Evolutionary conservation across 2,888 invertebrate species (phyloP).

Genomic region (Balanococcus diminutus): DNA sequence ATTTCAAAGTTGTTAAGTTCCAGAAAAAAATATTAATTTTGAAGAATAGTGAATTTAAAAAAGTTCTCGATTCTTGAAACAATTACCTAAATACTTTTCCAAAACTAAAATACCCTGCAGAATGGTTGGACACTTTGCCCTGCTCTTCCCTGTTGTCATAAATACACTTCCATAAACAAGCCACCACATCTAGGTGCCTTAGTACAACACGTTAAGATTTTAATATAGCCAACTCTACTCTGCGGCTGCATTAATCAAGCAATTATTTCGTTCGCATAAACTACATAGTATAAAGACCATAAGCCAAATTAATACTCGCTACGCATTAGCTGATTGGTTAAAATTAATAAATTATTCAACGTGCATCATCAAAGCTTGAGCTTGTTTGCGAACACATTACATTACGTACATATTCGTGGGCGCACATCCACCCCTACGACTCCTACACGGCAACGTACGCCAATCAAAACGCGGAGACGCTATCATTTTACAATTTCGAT

Average conservation of each 20-base stretch:
- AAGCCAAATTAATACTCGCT: background rate
- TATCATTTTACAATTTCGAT: background rate
- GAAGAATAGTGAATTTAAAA: no score
- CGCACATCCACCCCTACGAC: no score
- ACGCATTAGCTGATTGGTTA: background rate
- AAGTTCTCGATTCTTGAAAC: no score
- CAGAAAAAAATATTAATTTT: no score
- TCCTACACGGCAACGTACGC: background rate
- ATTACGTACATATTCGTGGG: background rate
- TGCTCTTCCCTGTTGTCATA: no score
- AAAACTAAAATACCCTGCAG: no score
- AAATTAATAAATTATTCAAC: background rate
- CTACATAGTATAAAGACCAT: background rate
- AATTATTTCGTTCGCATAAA: background rate
- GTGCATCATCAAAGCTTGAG: background rate
- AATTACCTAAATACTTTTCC: no score
- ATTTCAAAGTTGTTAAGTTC: no score
- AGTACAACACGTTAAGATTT: background rate
- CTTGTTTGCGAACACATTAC: background rate
- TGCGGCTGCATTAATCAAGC: background rate
- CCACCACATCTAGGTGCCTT: no score
- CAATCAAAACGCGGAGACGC: background rate
- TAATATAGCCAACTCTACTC: background rate
- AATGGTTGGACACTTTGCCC: no score
- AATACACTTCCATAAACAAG: no score